phyloP scores from a whole-genome alignment of 2,113 vertebrate genomes.

The Tympanuchus pallidicinctus region DNA sequence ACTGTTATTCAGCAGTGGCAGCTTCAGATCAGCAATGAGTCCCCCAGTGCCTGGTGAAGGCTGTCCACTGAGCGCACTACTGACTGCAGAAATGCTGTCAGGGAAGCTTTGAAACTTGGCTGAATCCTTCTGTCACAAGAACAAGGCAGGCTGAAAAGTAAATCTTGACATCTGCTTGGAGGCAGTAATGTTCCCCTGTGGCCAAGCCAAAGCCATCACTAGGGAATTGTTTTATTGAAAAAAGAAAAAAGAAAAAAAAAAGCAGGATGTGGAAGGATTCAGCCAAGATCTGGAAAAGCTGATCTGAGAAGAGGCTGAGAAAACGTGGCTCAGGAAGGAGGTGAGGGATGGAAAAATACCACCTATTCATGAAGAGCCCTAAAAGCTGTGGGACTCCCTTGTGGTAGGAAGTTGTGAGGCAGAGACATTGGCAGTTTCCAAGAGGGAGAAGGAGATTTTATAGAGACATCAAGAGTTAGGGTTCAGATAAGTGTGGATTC shows the following conservation, averaged over 20 bases:
- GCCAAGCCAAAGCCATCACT: background rate
- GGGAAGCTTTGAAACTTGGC: background rate
- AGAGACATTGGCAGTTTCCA: background rate
- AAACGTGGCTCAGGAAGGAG: background rate
- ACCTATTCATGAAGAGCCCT: background rate
- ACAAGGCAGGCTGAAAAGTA: background rate
- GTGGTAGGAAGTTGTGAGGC: accelerated
- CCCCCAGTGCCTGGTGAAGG: background rate
- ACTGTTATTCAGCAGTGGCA: background rate
- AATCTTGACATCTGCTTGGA: background rate
- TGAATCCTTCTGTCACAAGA: background rate
- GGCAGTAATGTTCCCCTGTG: background rate
- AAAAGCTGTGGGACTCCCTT: background rate
- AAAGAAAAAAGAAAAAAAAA: background rate
- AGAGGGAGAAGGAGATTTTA: background rate
- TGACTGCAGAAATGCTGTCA: background rate
- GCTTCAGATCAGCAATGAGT: background rate
- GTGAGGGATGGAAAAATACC: background rate
- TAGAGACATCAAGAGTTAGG: background rate
- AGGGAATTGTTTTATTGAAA: background rate
- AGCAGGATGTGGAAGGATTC: background rate
- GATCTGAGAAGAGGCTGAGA: background rate
- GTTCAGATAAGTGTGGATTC: background rate
- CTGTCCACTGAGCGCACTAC: background rate
- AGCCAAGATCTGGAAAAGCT: background rate